Base-by-base conservation (phyloP, 2,888 invertebrate genomes). In the Hyposoter didymator region DNA sequence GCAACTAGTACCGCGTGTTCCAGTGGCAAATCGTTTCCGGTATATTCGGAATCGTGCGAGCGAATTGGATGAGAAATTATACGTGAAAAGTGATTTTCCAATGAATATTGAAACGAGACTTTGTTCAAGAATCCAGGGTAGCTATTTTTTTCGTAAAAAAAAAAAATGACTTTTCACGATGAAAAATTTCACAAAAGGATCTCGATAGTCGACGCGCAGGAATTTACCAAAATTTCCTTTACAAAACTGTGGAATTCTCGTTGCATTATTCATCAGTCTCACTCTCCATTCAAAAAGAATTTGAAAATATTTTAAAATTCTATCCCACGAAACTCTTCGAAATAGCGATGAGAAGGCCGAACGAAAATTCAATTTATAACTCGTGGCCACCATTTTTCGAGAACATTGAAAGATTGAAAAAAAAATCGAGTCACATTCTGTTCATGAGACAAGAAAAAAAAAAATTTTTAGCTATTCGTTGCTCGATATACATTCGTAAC, bases 11-110 rank as follows among this genome's bases (percentile, higher is more conserved):
- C 47, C 22, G 49, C 47, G 62, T 19, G 55, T 55, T 32, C 32
- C 17, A 32, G 19, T 64, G 19, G 28, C 62, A 47, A 75, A 78
- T 55, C 39, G 49, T 66, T 76, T 76, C 76, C 76, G 76, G 76
- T 49, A 64, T 39, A 14, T 49, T 45, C 55, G 5, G 28, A 43
- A 74, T 10, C 39, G 12, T 45, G 10, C 4, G 22, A 12, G 22
- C 43, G 12, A 19, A 19, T 39, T 67, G 22, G 35, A 19, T 19
- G 43, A 43, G 12, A 35, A 12, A n/a, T 66, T 28, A 39, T 8
- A 59, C 66, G n/a, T 4, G 1, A 8, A n/a, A 35, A 39, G 3
- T 17, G 17, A 69, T 66, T 14, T 28, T 22, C 8, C 4, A 19
- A 17, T 14, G 28, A 52, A 52, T 28, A 17, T 43, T 8, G 2